Base-by-base conservation (phyloP, 2,888 invertebrate genomes). In the Hanleya hanleyi region DNA sequence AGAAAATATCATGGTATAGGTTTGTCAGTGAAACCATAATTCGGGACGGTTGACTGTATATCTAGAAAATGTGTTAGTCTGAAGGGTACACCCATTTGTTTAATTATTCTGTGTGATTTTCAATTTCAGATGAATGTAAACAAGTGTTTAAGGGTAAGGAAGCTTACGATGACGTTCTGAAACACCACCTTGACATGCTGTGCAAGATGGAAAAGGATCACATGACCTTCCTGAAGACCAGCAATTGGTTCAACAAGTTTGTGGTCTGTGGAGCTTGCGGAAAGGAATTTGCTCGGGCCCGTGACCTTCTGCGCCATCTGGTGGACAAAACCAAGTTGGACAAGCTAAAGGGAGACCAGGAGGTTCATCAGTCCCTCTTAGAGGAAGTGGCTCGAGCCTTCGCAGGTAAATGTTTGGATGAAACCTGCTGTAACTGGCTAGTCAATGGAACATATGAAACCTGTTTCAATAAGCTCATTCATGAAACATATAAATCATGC, bases 271-370 rank as follows among this genome's bases (percentile, higher is more conserved):
- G 50, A n/a, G 50, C 67, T 29, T 67, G 67, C 37, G 47, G 47
- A n/a, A 67, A 49, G 22, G 35, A 33, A 18, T 67, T 67, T 32
- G 67, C 47, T 50, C 47, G 50, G 9, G 32, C 67, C 0, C 33
- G 47, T 1, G 47, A 47, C 6, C 47, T 67, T 18, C 36, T 67
- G n/a, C 67, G 67, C 22, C 67, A 67, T 49, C 29, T 67, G 12
- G 29, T 33, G 35, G 68, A 68, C 51, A 71, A 72, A 35, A 26
- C 67, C n/a, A 73, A 76, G n/a, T 65, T 66, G 68, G 51, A 66
- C 22, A 36, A 35, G 22, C 76, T 73, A 36, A 57, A 69, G 9
- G 35, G 49, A 38, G 66, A 69, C 38, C 57, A 71, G 26, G 61
- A 67, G 57, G 1, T 57, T 15, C 57, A 57, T 26, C 22, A 18